phyloP scores from a whole-genome alignment of 2,797 vertebrate genomes.

The Eulemur rubriventer region DNA sequence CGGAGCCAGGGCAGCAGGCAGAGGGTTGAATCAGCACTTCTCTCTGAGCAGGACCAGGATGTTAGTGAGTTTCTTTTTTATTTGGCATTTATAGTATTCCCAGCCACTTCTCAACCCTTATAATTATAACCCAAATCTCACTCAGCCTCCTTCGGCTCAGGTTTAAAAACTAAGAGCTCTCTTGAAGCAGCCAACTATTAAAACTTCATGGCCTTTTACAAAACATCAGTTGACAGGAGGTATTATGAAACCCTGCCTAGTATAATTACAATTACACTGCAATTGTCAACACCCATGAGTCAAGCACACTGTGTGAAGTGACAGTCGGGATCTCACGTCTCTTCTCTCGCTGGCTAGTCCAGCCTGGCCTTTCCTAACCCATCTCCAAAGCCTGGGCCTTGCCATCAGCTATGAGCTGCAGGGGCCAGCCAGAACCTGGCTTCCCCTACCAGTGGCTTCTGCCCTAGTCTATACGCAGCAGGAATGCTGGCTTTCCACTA shows the following conservation, averaged over 20 bases:
- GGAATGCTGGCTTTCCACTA: background rate
- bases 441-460: background rate
- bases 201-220: constrained; percentile 68
- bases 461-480: background rate
- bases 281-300: constrained; percentile 60
- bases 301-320: constrained; percentile 27
- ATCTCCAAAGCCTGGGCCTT: background rate
- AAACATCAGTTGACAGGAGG: constrained; percentile 57
- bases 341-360: constrained; percentile 5
- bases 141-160: constrained; percentile 25
- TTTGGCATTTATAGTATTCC: constrained; percentile 63
- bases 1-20: background rate
- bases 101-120: constrained; percentile 54
- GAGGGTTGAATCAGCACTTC: background rate
- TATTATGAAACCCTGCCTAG: constrained; percentile 62
- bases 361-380: constrained; percentile 32
- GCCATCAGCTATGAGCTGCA: background rate
- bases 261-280: constrained; percentile 63
- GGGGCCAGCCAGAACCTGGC: background rate
- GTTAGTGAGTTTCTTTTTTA: constrained; percentile 53
- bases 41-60: background rate
- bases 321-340: background rate
- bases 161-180: constrained; percentile 54
- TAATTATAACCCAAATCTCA: constrained; percentile 63
- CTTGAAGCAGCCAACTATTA: constrained; percentile 64